A percentile compares a stretch with the other conserved stretches of the same genome.
Conservation (phyloP, 1,140 invertebrate genomes). For the Eubasilissa regina region DNA sequence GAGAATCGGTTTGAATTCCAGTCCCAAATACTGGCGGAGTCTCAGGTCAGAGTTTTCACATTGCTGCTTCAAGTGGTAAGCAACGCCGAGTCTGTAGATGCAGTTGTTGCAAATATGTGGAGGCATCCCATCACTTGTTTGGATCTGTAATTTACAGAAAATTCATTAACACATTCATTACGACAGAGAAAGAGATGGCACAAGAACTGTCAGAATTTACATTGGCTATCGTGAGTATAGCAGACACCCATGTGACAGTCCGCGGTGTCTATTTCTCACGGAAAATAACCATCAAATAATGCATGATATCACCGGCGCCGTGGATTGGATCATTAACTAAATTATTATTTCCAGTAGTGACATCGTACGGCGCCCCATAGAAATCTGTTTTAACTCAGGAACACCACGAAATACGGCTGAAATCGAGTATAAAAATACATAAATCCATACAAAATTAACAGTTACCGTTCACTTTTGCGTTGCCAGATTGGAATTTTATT, state of each 20-base stretch:
- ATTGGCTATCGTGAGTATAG: too few species aligned
- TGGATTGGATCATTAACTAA: too few species aligned
- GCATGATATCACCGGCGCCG: too few species aligned
- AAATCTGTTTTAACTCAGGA: too few species aligned
- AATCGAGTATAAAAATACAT: background rate
- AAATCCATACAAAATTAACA: slow-evolving; percentile 16
- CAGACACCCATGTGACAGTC: too few species aligned
- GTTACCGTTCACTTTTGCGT: background rate
- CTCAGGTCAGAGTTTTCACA: slow-evolving; percentile 77
- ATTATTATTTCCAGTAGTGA: too few species aligned
- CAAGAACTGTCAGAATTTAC: too few species aligned
- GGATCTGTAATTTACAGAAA: slow-evolving; percentile 69
- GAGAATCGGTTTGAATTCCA: slow-evolving; percentile 64
- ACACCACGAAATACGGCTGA: background rate
- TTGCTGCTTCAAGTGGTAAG: slow-evolving; percentile 79
- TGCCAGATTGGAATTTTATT: background rate
- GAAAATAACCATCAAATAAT: too few species aligned
- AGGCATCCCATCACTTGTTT: slow-evolving; percentile 76
- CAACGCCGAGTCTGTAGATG: slow-evolving; percentile 76
- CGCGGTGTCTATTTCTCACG: too few species aligned
- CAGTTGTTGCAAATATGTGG: slow-evolving; percentile 79
- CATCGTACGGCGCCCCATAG: too few species aligned
- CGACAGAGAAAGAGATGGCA: too few species aligned
- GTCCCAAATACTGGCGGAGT: slow-evolving; percentile 75
- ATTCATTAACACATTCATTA: slow-evolving; percentile 21